phyloP scores from a whole-genome alignment of 2,113 vertebrate species.

The Oncorhynchus gorbuscha region DNA sequence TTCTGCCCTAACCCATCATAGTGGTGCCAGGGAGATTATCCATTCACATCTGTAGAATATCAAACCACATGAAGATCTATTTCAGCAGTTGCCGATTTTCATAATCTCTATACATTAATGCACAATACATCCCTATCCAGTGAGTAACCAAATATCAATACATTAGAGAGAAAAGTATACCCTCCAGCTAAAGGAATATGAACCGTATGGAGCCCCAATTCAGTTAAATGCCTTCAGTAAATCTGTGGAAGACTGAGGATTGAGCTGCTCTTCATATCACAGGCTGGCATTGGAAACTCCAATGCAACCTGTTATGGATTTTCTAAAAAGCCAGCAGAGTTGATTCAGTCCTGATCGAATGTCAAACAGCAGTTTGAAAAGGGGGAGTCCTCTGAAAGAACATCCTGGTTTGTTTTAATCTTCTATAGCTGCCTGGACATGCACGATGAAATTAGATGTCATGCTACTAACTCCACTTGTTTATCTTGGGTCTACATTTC shows the following conservation, averaged over 20 bases:
- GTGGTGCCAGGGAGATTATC: slow-evolving; percentile 14
- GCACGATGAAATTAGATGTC: neutral
- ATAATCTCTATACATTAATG: slow-evolving; percentile 19
- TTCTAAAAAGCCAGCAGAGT: slow-evolving; percentile 4
- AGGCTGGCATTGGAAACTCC: slow-evolving; percentile 17
- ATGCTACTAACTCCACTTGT: neutral
- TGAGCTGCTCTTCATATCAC: neutral
- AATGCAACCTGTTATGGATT: slow-evolving; percentile 12
- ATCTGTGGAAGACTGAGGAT: slow-evolving; percentile 4
- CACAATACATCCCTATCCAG: slow-evolving; percentile 20
- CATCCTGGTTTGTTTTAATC: slow-evolving; percentile 6
- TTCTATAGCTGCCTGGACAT: neutral
- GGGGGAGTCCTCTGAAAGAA: neutral
- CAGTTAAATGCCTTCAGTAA: slow-evolving; percentile 19
- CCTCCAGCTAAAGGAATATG: slow-evolving; percentile 17
- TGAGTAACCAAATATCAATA: slow-evolving; percentile 21
- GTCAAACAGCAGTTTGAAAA: neutral
- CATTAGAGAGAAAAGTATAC: neutral
- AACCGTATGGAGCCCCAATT: slow-evolving; percentile 15
- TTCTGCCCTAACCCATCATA: neutral
- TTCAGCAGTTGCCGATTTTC: slow-evolving; percentile 4
- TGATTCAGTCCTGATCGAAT: slow-evolving; percentile 13
- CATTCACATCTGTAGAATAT: neutral
- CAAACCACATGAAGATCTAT: slow-evolving; percentile 15
- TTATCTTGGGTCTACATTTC: neutral